Evolutionary conservation across 2,888 invertebrate species (phyloP), one percentile per base, ranked within the genome.

Genomic region (Plebejus melissa): DNA sequence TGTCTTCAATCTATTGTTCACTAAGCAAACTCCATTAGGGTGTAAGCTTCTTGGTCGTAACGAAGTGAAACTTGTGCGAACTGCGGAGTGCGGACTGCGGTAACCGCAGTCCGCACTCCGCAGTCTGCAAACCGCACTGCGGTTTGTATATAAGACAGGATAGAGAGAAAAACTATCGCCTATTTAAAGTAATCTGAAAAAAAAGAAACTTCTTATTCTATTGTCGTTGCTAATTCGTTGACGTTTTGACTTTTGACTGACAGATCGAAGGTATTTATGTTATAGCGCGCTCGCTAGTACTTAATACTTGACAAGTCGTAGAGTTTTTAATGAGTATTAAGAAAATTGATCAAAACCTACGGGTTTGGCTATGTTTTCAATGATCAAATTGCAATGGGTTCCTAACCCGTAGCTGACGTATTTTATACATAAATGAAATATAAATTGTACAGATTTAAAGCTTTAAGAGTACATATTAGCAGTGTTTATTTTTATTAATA

Each of bases 351-450:
- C 88, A 91, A 91, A 82, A 83, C 77, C 78, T 38, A 76, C 83
- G 80, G 69, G 76, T 84, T 83, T 77, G 79, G 82, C 87, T 91
- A 90, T 93, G 93, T 92, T 93, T 91, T 91, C 89, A 91, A 91
- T 89, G 86, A 89, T 89, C 87, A 90, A 90, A 88, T 89, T 89
- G 90, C 92, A 90, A 91, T 92, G 93, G 93, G 93, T 93, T 90
- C 91, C 82, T 90, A 92, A 90, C 91, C 92, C 92, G 89, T 90
- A 88, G 90, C 90, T 93, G 93, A 93, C 93, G 92, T 93, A 91
- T 91, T 93, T 92, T 93, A 92, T 93, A 92, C 90, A 89, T 91
- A 87, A 82, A 90, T 85, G 88, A 86, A 87, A 84, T 88, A 88
- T 86, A 88, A 88, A 87, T 90, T 93, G 90, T 92, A 93, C 90